Base-by-base conservation (phyloP, 1,140 invertebrate genomes). In the Drosophila rhopaloa region DNA sequence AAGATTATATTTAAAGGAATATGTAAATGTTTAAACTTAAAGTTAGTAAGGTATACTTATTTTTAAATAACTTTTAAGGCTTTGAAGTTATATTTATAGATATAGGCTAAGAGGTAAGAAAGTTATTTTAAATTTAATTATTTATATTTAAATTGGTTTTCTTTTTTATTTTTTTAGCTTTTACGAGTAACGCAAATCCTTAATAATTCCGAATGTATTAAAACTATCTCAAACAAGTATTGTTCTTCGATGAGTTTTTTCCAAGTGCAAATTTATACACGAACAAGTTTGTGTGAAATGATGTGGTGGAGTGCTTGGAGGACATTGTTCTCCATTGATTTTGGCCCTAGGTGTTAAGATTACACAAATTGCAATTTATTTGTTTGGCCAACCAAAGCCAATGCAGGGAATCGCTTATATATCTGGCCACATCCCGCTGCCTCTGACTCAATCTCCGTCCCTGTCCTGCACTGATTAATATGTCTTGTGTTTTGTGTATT, bases 301-400 rank as follows among this genome's bases (percentile, higher is more conserved):
- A 27, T 40, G 43, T 57, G 37, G 58, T 14, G 41, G 54, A 29
- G 44, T 63, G 35, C 46, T 47, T 14, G 19, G 29, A 59, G 37
- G 46, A 71, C 29, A 48, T 48, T 59, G 76, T 60, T 72, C 51
- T 55, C 56, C 83, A 86, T 79, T 88, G 83, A 86, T 83, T 86
- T 83, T 86, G 48, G 83, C 83, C 83, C 76, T 66, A 88, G 84
- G 83, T 86, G 83, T 73, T 89, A 78, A 86, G 85, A 88, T 86
- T 86, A 86, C 83, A 88, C 83, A 86, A 86, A 86, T 86, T 86
- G 83, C 83, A 86, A 86, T 88, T 86, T 86, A 86, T 86, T 86
- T 86, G 83, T 88, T 77, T 83, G 86, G 74, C 67, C 53, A 71
- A 76, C 83, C 80, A 67, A 83, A 88, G 81, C 79, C 65, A 88